These are phyloP conservation scores for Psix sp. DNA, from an alignment of 1,140 invertebrate genomes.

Conservation along the genomic window DNA sequence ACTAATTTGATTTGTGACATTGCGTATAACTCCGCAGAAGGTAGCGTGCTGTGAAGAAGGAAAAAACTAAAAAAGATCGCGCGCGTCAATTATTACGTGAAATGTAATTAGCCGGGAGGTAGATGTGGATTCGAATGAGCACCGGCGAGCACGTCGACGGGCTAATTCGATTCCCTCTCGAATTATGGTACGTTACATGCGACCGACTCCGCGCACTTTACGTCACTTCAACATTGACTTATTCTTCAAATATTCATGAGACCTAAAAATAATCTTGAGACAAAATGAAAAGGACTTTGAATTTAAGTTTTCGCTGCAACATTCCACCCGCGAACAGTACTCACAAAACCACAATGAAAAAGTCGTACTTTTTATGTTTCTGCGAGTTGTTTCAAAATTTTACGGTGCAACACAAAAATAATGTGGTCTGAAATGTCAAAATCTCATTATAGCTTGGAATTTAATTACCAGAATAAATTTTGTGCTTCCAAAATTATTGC, in stretches of 20 bases:
- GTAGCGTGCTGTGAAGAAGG: conserved; percentile 1
- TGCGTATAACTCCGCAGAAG: conserved; percentile 11
- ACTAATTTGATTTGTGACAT: conserved; percentile 25
- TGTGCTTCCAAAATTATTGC: too few species aligned
- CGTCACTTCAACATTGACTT: conserved; percentile 27
- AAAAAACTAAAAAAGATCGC: conserved; percentile 19
- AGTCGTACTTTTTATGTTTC: too few species aligned
- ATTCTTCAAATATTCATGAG: conserved; percentile 36
- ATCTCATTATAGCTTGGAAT: too few species aligned
- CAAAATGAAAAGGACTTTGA: conserved; percentile 12
- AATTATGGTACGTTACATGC: conserved; percentile 35
- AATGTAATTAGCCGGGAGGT: conserved; percentile 34
- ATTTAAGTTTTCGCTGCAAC: conserved; percentile 2
- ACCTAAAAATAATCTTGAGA: conserved; percentile 22
- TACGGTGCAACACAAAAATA: too few species aligned
- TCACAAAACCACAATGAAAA: too few species aligned
- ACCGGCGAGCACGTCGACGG: conserved; percentile 32
- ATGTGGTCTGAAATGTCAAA: too few species aligned
- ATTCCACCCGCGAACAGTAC: too few species aligned
- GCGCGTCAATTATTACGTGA: conserved; percentile 34
- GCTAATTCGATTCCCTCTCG: conserved; percentile 44
- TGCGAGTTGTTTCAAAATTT: too few species aligned
- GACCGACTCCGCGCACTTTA: conserved; percentile 16
- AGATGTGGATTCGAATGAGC: conserved; percentile 35
- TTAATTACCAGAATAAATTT: too few species aligned